Evolutionary conservation across 2,797 vertebrate species (phyloP), one percentile per base, ranked within the genome.

Genomic region (Manis crassicaudata): DNA sequence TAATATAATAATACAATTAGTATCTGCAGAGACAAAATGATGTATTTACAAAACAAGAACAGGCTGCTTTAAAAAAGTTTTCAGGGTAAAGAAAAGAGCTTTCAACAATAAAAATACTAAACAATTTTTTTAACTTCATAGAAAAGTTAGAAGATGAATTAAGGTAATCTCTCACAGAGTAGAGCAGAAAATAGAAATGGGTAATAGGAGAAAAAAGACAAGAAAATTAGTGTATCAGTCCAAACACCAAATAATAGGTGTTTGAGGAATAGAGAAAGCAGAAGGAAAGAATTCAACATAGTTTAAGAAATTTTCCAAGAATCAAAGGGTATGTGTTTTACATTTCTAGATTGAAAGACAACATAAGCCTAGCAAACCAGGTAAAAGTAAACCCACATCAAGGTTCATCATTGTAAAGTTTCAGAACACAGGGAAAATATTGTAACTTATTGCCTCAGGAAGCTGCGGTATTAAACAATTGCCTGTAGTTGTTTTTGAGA

Each of bases 101-200:
- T 82, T 94, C 73, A 88, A 86, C 23, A 87, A 46, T 83, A 84
- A 94, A 94, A 87, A 82, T 29, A 76, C 25, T 54, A 40, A 86
- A 86, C 70, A 54, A 29, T 3, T 13, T 18, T 58, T 67, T 62
- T 52, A 92, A 72, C 52, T 85, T 11, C 46, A 65, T 12, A 65
- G n/a, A 56, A 90, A 62, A 94, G 32, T 92, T 72, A 76, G n/a
- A 86, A 67, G 67, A 76, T 92, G 10, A 94, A 90, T 70, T 82
- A 77, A 93, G 62, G 37, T 86, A 72, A 60, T 73, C 13, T 80
- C 29, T 56, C 23, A 65, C 4, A 92, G 27, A 84, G 52, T 32
- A 50, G 11, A 90, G 35, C n/a, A 90, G 81, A 90, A 68, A 25
- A 29, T 46, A 73, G 52, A 88, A 25, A 83, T 58, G 25, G n/a